A percentile compares a stretch with the other conserved stretches of the same genome.
These are phyloP conservation scores for Dreissena polymorpha DNA, from an alignment of 1,140 invertebrate species.

Conservation along the genomic window DNA sequence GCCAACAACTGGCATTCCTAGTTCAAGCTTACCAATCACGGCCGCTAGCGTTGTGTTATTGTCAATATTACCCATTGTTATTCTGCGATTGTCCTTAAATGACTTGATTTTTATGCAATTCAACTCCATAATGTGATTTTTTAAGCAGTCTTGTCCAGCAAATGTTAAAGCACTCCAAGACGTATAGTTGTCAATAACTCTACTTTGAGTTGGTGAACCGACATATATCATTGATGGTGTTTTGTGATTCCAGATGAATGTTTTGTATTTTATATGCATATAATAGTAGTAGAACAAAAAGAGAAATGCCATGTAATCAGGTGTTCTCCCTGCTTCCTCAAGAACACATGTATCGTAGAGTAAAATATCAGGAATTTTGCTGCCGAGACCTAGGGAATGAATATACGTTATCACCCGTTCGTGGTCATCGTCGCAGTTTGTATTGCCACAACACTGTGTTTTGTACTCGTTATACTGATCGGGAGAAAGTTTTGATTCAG, in stretches of 20 bases:
- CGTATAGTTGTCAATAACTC: constrained; percentile 25
- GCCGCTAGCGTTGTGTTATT: background rate
- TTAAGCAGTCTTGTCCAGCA: constrained; percentile 1
- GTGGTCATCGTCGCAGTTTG: background rate
- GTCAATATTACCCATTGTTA: background rate
- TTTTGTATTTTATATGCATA: background rate
- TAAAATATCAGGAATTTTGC: constrained; percentile 5
- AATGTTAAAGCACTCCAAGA: constrained; percentile 22
- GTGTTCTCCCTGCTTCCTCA: constrained; percentile 5
- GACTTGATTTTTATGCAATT: constrained; percentile 5
- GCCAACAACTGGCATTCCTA: background rate
- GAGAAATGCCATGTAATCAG: constrained; percentile 20
- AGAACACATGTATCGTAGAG: constrained; percentile 20
- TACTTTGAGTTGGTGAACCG: constrained; percentile 19
- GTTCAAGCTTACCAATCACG: background rate
- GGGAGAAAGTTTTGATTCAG: background rate
- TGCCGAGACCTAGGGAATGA: constrained; percentile 6
- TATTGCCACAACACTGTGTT: background rate
- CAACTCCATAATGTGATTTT: background rate
- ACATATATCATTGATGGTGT: constrained; percentile 10
- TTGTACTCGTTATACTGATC: background rate
- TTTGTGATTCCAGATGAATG: background rate
- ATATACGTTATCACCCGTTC: background rate
- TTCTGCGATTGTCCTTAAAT: constrained; percentile 13
- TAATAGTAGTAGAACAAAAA: constrained; percentile 14